Evolutionary conservation across 1,140 invertebrate species (phyloP).

Genomic region (Oryctes rhinoceros): DNA sequence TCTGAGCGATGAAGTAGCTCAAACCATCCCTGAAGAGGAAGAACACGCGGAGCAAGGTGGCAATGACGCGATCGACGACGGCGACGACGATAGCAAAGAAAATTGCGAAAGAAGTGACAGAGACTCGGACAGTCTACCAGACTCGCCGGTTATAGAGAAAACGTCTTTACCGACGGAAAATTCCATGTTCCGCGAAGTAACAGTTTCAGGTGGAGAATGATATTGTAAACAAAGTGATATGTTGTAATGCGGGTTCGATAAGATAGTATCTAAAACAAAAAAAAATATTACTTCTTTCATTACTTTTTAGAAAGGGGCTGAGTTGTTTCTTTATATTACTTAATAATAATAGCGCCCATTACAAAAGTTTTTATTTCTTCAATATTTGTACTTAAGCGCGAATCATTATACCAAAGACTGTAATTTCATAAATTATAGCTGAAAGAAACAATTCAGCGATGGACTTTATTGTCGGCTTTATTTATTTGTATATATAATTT

Average conservation of each 20-base stretch:
- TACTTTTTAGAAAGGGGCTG: constrained; percentile 1
- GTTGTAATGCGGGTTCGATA: constrained; percentile 35
- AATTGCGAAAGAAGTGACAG: constrained; percentile 22
- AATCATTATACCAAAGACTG: constrained; percentile 32
- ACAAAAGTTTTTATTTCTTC: constrained; percentile 8
- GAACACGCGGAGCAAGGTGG: constrained; percentile 50
- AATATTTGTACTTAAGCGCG: constrained; percentile 36
- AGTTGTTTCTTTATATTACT: constrained; percentile 18
- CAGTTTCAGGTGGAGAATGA: constrained; percentile 55
- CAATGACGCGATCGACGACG: constrained; percentile 40
- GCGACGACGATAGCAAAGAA: constrained; percentile 41
- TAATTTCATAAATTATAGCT: constrained; percentile 28
- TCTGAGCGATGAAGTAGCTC: constrained; percentile 52
- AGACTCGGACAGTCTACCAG: constrained; percentile 49
- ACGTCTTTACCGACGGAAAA: constrained; percentile 50
- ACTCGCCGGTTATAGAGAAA: constrained; percentile 53
- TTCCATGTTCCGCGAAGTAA: constrained; percentile 55
- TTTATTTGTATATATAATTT: constrained; percentile 36
- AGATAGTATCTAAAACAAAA: neutral
- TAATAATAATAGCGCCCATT: constrained; percentile 23
- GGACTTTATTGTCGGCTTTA: constrained; percentile 17
- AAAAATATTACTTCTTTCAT: constrained; percentile 8
- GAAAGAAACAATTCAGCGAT: constrained; percentile 24
- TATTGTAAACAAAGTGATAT: constrained; percentile 39
- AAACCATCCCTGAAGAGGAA: constrained; percentile 58